Conservation (phyloP, 2,888 invertebrate genomes). For the Habroteleia sp. region DNA sequence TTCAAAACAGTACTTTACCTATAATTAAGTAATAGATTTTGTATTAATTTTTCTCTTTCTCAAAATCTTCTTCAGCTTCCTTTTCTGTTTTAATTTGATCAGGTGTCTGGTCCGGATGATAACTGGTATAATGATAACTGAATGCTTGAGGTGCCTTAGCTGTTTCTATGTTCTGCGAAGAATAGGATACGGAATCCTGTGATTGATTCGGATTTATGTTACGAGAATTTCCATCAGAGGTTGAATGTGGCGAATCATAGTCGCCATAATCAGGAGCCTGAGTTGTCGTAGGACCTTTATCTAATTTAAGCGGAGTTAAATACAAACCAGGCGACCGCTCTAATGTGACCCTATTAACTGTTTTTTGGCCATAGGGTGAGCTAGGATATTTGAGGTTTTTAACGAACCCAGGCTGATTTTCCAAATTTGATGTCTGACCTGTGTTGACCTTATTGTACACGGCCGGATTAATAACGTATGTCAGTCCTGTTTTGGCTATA, state of each 20-base stretch:
- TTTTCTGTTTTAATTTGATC: constrained; percentile 47
- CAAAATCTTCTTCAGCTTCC: constrained; percentile 36
- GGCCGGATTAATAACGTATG: constrained; percentile 71
- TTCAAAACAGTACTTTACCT: constrained; percentile 12
- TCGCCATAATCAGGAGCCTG: constrained; percentile 69
- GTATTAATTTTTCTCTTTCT: constrained; percentile 53
- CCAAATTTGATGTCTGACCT: constrained; percentile 49
- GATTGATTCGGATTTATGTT: constrained; percentile 66
- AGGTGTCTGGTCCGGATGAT: constrained; percentile 67
- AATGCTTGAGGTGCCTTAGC: constrained; percentile 68
- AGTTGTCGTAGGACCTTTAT: constrained; percentile 53
- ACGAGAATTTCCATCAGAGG: constrained; percentile 49
- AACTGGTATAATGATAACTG: constrained; percentile 72
- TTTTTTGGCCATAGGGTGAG: constrained; percentile 67
- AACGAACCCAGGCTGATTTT: constrained; percentile 46
- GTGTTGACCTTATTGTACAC: constrained; percentile 64
- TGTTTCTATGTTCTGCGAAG: constrained; percentile 68
- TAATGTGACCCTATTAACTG: constrained; percentile 67
- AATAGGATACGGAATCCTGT: constrained; percentile 64
- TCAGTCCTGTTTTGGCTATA: constrained; percentile 73
- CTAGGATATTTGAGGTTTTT: constrained; percentile 68
- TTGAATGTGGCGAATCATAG: constrained; percentile 67
- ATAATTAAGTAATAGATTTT: no score
- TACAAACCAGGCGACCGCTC: constrained; percentile 71
- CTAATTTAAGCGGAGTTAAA: constrained; percentile 66